Percentiles rank a stretch among this genome's conserved stretches.
These are phyloP conservation scores for Chamaetylas fuelleborni DNA, from an alignment of 2,113 vertebrate species.

Conservation along the genomic window DNA sequence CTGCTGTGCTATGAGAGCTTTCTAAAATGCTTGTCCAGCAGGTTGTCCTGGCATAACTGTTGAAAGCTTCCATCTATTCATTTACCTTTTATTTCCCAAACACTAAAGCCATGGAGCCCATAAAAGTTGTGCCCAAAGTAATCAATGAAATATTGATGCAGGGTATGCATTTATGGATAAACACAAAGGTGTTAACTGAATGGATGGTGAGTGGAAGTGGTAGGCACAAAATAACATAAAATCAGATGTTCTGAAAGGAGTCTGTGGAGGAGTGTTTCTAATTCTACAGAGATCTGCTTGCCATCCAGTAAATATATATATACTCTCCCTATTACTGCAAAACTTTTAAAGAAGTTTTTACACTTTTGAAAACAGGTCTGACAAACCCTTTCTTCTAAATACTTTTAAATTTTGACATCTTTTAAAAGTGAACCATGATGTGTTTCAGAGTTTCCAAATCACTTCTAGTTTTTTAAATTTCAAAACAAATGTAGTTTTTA, in stretches of 20 bases:
- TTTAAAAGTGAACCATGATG: not conserved
- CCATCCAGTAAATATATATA: not conserved
- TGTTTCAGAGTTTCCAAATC: not conserved
- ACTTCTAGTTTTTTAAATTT: not conserved
- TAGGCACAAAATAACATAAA: not conserved
- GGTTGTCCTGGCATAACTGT: constrained; percentile 1
- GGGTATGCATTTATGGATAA: not conserved
- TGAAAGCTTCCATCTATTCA: constrained; percentile 61
- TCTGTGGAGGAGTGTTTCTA: not conserved
- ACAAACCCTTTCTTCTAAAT: not conserved
- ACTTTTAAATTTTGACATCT: not conserved
- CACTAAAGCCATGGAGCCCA: constrained; percentile 11
- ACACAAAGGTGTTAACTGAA: constrained; percentile 22
- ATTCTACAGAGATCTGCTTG: not conserved
- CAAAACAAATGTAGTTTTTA: not conserved
- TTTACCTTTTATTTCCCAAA: constrained; percentile 51
- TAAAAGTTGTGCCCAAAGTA: constrained; percentile 35
- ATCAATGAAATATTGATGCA: constrained; percentile 53
- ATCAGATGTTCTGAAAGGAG: not conserved
- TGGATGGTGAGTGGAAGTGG: not conserved
- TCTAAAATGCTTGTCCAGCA: constrained; percentile 49
- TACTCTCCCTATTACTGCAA: not conserved
- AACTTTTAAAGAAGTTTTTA: not conserved
- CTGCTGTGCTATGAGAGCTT: constrained; percentile 5
- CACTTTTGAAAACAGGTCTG: not conserved